phyloP scores from a whole-genome alignment of 2,888 invertebrate species.

The Meta bourneti region DNA sequence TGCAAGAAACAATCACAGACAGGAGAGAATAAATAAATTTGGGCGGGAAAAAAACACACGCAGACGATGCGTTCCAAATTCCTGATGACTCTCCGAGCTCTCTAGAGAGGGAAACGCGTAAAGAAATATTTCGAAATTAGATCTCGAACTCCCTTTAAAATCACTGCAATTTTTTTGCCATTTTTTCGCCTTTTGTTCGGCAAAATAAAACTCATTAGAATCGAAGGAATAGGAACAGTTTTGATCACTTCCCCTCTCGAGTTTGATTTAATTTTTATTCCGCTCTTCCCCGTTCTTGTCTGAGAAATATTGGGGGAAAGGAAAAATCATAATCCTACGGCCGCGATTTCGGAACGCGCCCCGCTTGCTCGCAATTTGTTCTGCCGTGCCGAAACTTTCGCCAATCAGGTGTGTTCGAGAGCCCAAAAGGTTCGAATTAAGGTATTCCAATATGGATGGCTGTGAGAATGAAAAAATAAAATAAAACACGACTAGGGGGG shows the following conservation, averaged over 20 bases:
- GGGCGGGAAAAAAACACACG: background rate
- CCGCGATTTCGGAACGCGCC: slow-evolving; percentile 45
- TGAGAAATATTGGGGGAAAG: slow-evolving; percentile 1
- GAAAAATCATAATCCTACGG: slow-evolving; percentile 55
- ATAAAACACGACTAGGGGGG: background rate
- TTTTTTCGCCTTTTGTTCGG: background rate
- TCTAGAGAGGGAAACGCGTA: background rate
- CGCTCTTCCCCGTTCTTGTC: slow-evolving; percentile 1
- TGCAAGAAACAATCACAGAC: slow-evolving; percentile 39
- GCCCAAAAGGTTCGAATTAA: slow-evolving; percentile 62
- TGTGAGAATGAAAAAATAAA: slow-evolving; percentile 12
- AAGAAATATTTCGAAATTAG: slow-evolving; percentile 51
- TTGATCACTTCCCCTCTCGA: slow-evolving; percentile 41
- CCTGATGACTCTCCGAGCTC: slow-evolving; percentile 22
- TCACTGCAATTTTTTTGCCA: background rate
- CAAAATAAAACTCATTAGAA: slow-evolving; percentile 66
- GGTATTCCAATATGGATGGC: slow-evolving; percentile 63
- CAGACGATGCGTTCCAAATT: slow-evolving; percentile 31
- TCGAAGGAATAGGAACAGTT: slow-evolving; percentile 58
- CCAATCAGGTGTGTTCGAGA: slow-evolving; percentile 67
- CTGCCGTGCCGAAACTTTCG: slow-evolving; percentile 46
- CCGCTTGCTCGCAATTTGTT: slow-evolving; percentile 65
- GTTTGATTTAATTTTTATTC: slow-evolving; percentile 35
- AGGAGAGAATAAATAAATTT: slow-evolving; percentile 5
- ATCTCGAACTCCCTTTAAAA: slow-evolving; percentile 38